Evolutionary conservation across 1,140 invertebrate species (phyloP).

Genomic region (Caerostris extrusa): DNA sequence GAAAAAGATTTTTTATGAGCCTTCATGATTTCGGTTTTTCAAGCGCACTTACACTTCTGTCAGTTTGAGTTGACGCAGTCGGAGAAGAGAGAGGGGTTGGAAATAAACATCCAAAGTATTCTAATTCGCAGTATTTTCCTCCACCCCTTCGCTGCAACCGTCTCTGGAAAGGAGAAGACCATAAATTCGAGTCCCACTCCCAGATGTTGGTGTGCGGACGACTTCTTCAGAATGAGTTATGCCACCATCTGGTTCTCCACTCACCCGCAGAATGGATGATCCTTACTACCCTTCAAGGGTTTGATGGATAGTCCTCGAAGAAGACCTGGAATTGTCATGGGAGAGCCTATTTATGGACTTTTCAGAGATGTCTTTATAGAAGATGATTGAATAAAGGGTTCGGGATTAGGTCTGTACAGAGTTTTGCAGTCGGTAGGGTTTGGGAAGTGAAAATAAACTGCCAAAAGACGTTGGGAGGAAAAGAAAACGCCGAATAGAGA

Average conservation of each 20-base stretch:
- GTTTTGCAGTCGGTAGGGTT: too few relatives aligned
- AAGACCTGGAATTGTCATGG: background rate
- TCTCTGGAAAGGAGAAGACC: background rate
- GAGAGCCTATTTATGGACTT: background rate
- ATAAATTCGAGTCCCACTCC: constrained; percentile 26
- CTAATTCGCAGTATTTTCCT: constrained; percentile 9
- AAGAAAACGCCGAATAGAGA: too few relatives aligned
- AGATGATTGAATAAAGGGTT: background rate
- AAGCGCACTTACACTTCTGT: background rate
- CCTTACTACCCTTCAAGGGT: background rate
- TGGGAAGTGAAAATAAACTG: too few relatives aligned
- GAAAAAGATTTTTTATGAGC: background rate
- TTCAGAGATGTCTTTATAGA: background rate
- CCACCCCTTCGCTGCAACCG: background rate
- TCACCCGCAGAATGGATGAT: constrained; percentile 13
- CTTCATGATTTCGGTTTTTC: background rate
- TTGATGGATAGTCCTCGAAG: constrained; percentile 29
- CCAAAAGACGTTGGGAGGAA: too few relatives aligned
- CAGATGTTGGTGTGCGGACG: constrained; percentile 3
- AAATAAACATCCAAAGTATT: background rate
- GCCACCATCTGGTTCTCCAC: background rate
- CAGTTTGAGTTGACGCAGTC: constrained; percentile 11
- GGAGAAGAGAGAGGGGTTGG: background rate
- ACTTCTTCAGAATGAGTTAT: constrained; percentile 50
- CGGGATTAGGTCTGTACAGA: too few relatives aligned